Evolutionary conservation across 2,113 vertebrate species (phyloP).

Genomic region (Pterocles orientalis): DNA sequence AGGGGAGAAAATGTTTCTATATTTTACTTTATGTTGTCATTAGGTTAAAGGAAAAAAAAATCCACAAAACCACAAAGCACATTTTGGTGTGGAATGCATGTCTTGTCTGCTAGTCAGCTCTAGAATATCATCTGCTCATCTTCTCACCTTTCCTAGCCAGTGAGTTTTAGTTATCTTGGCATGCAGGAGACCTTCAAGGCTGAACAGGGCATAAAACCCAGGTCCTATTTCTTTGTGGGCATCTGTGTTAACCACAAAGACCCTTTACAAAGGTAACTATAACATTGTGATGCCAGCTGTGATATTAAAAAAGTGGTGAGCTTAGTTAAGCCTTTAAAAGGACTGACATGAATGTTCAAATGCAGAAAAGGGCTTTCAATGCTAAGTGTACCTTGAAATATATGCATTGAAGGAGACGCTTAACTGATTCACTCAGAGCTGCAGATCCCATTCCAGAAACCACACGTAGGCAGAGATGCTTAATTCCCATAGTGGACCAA

Average conservation of each 20-base stretch:
- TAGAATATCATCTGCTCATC: background rate
- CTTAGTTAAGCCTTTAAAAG: background rate
- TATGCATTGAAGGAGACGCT: background rate
- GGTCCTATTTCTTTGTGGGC: background rate
- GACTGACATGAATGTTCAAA: background rate
- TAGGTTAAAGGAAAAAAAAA: background rate
- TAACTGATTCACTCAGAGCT: background rate
- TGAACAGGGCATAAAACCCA: background rate
- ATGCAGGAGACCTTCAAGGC: background rate
- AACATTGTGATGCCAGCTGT: background rate
- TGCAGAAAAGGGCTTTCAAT: background rate
- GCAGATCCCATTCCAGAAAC: background rate
- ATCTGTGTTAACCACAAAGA: background rate
- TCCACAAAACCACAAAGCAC: background rate
- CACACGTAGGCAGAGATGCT: background rate
- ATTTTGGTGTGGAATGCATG: background rate
- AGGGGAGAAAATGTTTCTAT: background rate
- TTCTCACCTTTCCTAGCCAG: background rate
- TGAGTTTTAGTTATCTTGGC: background rate
- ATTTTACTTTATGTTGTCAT: background rate
- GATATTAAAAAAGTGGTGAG: background rate
- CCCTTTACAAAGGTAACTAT: background rate
- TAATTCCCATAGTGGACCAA: background rate
- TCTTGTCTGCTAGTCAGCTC: background rate
- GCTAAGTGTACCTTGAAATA: background rate